Evolutionary conservation across 2,113 vertebrate genomes (phyloP), one percentile per base, ranked within the genome.

Genomic region (Peromyscus polionotus): DNA sequence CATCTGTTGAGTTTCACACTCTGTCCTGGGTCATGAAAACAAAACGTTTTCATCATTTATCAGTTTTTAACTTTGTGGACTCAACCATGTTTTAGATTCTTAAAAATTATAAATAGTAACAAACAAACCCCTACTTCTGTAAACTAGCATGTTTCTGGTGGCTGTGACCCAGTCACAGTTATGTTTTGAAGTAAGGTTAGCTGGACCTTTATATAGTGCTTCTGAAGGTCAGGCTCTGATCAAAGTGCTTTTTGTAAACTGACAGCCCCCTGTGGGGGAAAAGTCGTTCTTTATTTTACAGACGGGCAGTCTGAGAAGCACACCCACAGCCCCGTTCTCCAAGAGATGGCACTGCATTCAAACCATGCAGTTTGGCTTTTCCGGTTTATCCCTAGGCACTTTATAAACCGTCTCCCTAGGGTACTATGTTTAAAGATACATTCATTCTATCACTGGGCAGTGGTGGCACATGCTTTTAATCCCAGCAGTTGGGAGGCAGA

Each of bases 41-140:
- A 88, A 92, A 97, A 91, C 77, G 17, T 9, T 54, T 70, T 97
- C 54, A 97, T 96, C 96, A 91, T 57, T 95, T 86, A 70, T 85
- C 94, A 57, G 63, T 91, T 97, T 76, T 86, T 90, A 95, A 93
- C 67, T 77, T 33, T 39, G 59, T 61, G 1, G 76, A 84, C 4
- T 97, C 75, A 95, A 77, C 13, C 0, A 14, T n/a, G 26, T 87
- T 97, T 95, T 42, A 93, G 16, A 95, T 81, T 0, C 48, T 93
- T 79, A 1, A 92, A 91, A 88, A 75, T 61, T 14, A 83, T 28
- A 72, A 87, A 94, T 22, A 59, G 85, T 54, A 80, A 1, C 51
- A 90, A 90, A 26, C 45, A n/a, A 12, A 39, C 4, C 28, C 16
- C 8, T 45, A n/a, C 17, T 93, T 20, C 0, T 24, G 1, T 57